Percentiles rank a stretch among this genome's conserved stretches.
Conservation (phyloP, 2,113 vertebrate species). For the Callaeas wilsoni region DNA sequence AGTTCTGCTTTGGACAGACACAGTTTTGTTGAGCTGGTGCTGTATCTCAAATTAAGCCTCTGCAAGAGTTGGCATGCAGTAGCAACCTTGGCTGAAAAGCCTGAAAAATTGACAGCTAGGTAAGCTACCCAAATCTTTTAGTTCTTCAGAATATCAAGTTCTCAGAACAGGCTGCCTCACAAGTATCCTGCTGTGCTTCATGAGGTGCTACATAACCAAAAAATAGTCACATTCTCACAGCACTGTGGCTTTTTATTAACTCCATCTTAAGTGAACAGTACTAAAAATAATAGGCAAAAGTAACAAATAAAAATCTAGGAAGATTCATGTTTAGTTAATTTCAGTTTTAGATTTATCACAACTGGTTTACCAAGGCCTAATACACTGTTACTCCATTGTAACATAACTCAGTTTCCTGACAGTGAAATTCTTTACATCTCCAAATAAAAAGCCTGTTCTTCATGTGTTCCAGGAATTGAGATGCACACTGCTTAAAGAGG, state of each 20-base stretch:
- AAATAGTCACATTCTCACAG: neutral
- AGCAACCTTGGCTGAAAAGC: neutral
- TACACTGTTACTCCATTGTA: neutral
- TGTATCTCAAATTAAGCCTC: neutral
- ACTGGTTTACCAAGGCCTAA: neutral
- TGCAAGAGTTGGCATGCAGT: neutral
- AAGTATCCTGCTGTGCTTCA: neutral
- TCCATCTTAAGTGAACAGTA: neutral
- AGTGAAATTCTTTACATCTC: neutral
- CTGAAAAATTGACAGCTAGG: neutral
- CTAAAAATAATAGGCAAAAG: neutral
- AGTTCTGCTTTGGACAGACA: neutral
- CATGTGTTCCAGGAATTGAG: neutral
- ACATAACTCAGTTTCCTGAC: neutral
- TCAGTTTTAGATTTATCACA: neutral
- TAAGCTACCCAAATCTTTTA: neutral
- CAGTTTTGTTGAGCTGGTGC: neutral
- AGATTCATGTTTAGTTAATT: neutral
- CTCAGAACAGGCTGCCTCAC: neutral
- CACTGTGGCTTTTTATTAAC: neutral
- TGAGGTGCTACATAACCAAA: neutral
- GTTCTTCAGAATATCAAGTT: neutral
- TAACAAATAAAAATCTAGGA: neutral
- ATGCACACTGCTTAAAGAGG: neutral
- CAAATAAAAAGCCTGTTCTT: neutral